phyloP scores from a whole-genome alignment of 2,797 vertebrate genomes.

The Balearica regulorum region DNA sequence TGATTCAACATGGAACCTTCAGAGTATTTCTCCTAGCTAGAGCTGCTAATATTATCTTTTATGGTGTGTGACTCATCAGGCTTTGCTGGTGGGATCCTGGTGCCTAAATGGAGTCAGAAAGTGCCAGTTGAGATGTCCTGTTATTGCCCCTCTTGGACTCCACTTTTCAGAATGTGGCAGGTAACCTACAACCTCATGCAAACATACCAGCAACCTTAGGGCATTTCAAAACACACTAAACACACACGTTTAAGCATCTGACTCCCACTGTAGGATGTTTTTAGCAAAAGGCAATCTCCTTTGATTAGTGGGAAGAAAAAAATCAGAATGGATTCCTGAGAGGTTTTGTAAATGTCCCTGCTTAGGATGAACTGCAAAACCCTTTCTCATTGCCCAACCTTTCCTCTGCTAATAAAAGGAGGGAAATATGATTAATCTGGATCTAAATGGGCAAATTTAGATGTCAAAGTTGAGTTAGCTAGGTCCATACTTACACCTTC shows the following conservation, averaged over 20 bases:
- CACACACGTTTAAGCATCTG: background rate
- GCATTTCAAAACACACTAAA: background rate
- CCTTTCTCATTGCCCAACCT: background rate
- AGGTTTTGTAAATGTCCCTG: background rate
- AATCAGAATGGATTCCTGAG: background rate
- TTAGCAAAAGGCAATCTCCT: background rate
- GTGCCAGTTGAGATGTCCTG: background rate
- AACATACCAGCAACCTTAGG: background rate
- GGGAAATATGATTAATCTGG: background rate
- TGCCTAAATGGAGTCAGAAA: background rate
- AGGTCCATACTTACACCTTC: background rate
- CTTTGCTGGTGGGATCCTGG: background rate
- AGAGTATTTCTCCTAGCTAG: background rate
- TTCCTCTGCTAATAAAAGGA: background rate
- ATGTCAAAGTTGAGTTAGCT: background rate
- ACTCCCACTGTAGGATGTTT: background rate
- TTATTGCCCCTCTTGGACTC: background rate
- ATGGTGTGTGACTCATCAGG: background rate
- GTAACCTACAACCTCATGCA: background rate
- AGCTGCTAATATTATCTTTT: background rate
- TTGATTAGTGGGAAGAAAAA: background rate
- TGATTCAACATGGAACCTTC: background rate
- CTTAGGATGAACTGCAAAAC: background rate
- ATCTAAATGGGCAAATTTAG: background rate
- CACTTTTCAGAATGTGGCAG: background rate